phyloP scores from a whole-genome alignment of 1,140 invertebrate species.

The Colletes gigas region DNA sequence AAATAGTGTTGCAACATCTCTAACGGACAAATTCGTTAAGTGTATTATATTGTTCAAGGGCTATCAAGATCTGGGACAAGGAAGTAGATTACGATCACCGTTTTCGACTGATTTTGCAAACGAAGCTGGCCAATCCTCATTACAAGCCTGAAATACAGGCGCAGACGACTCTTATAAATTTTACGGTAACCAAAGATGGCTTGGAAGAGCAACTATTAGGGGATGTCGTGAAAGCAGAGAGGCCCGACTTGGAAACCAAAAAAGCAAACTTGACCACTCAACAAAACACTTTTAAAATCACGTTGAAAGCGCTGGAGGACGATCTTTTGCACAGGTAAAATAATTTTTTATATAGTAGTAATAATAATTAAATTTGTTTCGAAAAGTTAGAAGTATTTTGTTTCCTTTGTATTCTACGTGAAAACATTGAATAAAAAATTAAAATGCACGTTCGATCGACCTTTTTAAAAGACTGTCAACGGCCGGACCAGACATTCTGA shows the following conservation, averaged over 20 bases:
- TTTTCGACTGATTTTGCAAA: conserved; percentile 95
- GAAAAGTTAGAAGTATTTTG: too few species aligned
- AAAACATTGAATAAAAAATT: too few species aligned
- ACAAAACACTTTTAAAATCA: conserved; percentile 97
- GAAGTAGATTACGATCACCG: conserved; percentile 93
- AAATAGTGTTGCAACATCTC: too few species aligned
- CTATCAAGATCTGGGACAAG: conserved; percentile 93
- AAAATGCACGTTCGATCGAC: too few species aligned
- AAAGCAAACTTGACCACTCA: conserved; percentile 91
- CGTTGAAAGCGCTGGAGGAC: conserved; percentile 94
- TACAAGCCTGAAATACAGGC: conserved; percentile 98
- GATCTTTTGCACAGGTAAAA: conserved; percentile 86
- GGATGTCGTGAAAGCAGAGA: conserved; percentile 95
- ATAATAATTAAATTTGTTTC: too few species aligned
- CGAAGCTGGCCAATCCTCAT: conserved; percentile 96
- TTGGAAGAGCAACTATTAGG: conserved; percentile 96
- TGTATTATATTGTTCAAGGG: conserved; percentile 74
- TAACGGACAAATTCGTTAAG: too few species aligned
- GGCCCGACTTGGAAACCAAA: conserved; percentile 93
- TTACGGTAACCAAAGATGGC: conserved; percentile 95
- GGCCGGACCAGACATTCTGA: conserved; percentile 94
- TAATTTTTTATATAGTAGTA: too few species aligned
- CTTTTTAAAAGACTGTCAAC: conserved; percentile 86
- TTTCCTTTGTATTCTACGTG: too few species aligned
- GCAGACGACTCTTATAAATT: conserved; percentile 96